A percentile compares a stretch with the other conserved stretches of the same genome.
Evolutionary conservation across 2,888 invertebrate genomes (phyloP).

Genomic region (Tipula lateralis): DNA sequence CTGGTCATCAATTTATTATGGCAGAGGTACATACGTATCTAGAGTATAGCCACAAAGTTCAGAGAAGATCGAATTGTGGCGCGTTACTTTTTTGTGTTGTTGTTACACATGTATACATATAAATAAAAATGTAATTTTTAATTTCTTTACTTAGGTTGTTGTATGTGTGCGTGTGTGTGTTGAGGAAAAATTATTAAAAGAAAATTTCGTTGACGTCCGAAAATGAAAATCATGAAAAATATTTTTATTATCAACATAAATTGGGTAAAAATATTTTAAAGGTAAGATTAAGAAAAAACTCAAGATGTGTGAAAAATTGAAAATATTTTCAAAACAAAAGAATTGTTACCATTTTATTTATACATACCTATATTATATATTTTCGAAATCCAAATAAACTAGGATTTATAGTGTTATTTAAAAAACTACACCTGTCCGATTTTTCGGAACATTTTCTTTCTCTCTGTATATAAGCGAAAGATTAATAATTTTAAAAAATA

Average conservation of each 20-base stretch:
- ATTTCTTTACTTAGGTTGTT: too few relatives aligned
- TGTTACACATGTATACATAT: background rate
- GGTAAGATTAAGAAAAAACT: conserved; percentile 13
- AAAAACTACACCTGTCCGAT: background rate
- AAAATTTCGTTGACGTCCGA: background rate
- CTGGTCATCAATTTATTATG: too few relatives aligned
- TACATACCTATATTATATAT: background rate
- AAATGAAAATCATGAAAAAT: background rate
- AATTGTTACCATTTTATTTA: background rate
- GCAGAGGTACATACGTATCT: too few relatives aligned
- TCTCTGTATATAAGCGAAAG: background rate
- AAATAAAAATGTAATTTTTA: background rate
- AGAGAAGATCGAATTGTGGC: background rate
- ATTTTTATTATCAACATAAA: conserved; percentile 15
- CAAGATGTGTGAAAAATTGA: background rate
- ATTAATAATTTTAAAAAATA: background rate
- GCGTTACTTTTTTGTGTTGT: background rate
- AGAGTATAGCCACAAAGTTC: too few relatives aligned
- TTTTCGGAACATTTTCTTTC: background rate
- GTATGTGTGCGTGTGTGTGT: background rate
- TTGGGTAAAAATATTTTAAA: conserved; percentile 11
- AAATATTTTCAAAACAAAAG: background rate
- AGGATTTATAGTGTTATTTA: conserved; percentile 25
- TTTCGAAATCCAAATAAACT: conserved; percentile 24
- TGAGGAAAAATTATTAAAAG: background rate